Evolutionary conservation across 2,888 invertebrate genomes (phyloP), one percentile per base, ranked within the genome.

Genomic region (Sipha maydis): DNA sequence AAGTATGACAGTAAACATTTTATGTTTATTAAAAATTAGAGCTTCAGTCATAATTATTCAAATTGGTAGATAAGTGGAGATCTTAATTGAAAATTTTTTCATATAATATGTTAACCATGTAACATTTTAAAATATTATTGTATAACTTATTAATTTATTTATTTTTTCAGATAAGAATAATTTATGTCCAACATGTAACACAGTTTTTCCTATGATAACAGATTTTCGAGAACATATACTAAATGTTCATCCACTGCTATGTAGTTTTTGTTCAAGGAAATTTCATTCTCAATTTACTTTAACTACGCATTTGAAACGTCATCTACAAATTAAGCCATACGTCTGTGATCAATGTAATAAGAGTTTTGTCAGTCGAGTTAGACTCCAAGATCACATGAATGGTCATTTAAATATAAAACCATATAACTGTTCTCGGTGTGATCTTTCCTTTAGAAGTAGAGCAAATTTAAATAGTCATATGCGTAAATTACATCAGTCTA

Each of bases 391-490:
- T 92, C 97, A 97, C 91, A 95, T 95, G 92, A 95, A 97, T 92
- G 94, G 95, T 89, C 97, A 97, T 92, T 96, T 96, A 0, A 96
- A 96, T 96, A 95, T 89, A 91, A 96, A 95, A 91, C 95, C 95
- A 90, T 94, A 93, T 91, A 94, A 94, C 11, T 97, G 97, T 91
- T 95, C 95, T 90, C 91, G 95, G 89, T 97, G 97, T 92, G 95
- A 95, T 91, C 95, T 96, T 91, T 94, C 95, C 89, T 97, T 97
- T 92, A 94, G 95, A 85, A 93, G 97, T 11, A 95, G 96, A 92
- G 96, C 96, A 90, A 97, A 97, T 92, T 93, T 97, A 92, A 95
- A 96, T 77, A 96, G 96, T 91, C 97, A 97, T 92, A 94, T 96
- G 89, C 95, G 96, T 92, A 93, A 95, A 0, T 95, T 96, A 91